phyloP scores from a whole-genome alignment of 2,113 vertebrate species.

The Pithys albifrons region DNA sequence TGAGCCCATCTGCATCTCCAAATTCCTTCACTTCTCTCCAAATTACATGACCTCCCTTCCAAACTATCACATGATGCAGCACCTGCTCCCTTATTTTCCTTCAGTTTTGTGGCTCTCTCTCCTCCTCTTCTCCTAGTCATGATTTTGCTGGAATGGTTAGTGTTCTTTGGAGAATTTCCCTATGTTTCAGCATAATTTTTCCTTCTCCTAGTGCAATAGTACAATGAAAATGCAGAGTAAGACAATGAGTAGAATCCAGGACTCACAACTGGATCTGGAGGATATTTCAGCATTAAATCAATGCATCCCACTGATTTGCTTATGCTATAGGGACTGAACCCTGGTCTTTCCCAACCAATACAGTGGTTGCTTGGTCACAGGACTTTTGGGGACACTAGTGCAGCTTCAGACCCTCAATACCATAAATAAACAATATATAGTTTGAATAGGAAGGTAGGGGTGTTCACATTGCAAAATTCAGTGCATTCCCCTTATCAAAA shows the following conservation, averaged over 20 bases:
- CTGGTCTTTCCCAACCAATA: neutral
- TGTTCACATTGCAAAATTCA: neutral
- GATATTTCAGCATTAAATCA: neutral
- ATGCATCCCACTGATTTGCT: neutral
- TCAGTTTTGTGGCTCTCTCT: neutral
- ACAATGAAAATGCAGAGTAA: neutral
- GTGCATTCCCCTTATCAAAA: neutral
- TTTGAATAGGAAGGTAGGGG: neutral
- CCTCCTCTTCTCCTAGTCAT: neutral
- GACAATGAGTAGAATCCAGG: neutral
- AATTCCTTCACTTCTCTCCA: neutral
- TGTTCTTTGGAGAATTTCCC: neutral
- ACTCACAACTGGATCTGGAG: neutral
- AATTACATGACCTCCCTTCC: neutral
- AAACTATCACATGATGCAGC: neutral
- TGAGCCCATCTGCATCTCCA: neutral
- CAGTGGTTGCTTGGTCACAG: rapidly evolving
- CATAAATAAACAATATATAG: neutral
- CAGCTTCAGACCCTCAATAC: neutral
- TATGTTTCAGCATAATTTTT: neutral
- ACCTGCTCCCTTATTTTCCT: neutral
- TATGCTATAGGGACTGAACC: neutral
- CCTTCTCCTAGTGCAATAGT: neutral
- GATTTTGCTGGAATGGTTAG: neutral
- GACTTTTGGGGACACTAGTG: neutral